phyloP scores from a whole-genome alignment of 1,140 invertebrate species.

The Cataglyphis hispanica region DNA sequence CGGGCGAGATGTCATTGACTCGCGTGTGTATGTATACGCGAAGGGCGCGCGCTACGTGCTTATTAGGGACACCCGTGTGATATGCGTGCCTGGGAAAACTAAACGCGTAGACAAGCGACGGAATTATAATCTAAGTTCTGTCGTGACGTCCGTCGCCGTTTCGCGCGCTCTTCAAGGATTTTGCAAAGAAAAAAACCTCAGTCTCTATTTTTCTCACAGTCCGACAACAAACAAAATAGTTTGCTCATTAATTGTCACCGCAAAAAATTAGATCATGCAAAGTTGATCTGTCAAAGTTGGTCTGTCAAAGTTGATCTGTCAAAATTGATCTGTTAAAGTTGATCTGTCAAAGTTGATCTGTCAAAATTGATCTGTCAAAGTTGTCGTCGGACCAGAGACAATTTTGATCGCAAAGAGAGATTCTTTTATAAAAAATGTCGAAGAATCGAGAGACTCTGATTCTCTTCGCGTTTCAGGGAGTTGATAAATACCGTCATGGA shows the following conservation, averaged over 20 bases:
- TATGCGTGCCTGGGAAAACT: not conserved
- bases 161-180: constrained; percentile 40
- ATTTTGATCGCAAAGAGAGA: not conserved
- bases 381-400: too few species aligned
- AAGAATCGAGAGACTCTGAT: not conserved
- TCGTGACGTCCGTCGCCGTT: not conserved
- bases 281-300: too few species aligned
- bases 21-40: constrained; percentile 3
- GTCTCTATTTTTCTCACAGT: constrained; percentile 33
- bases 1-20: constrained; percentile 65
- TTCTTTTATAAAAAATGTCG: too few species aligned
- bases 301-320: too few species aligned
- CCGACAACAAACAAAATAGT: too few species aligned
- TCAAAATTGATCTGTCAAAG: too few species aligned
- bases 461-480: not conserved
- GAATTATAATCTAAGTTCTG: not conserved
- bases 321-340: too few species aligned
- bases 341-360: too few species aligned
- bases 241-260: not conserved
- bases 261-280: not conserved
- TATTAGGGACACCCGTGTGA: constrained; percentile 26
- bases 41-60: not conserved
- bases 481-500: constrained; percentile 10
- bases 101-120: constrained; percentile 5
- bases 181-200: constrained; percentile 1